Conservation (phyloP, 2,113 vertebrate species). For the Nanorana parkeri region DNA sequence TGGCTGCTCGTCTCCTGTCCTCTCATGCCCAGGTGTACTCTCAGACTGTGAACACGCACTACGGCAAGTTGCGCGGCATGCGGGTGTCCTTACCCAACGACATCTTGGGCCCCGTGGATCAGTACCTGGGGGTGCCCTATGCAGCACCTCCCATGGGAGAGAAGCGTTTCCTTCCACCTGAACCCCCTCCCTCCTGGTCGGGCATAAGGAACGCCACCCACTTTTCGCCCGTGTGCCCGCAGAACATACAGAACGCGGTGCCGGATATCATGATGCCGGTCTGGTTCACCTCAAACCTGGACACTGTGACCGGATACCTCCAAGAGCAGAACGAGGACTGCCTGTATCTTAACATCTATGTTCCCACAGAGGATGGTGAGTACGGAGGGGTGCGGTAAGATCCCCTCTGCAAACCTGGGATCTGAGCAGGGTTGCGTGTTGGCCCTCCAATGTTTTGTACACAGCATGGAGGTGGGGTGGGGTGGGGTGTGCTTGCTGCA, state of each 20-base stretch:
- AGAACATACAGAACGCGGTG: constrained; percentile 97
- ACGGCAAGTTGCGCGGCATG: constrained; percentile 92
- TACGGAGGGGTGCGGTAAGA: constrained; percentile 67
- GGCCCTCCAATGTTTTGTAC: constrained; percentile 77
- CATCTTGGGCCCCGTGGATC: constrained; percentile 96
- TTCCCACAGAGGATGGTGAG: constrained; percentile 99
- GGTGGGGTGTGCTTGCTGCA: constrained; percentile 82
- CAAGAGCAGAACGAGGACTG: constrained; percentile 99
- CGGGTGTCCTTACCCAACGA: constrained; percentile 92
- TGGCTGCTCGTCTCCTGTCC: constrained; percentile 75
- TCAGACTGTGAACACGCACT: constrained; percentile 97
- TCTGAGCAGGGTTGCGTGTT: background rate
- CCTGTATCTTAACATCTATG: constrained; percentile 98
- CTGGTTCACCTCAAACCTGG: constrained; percentile 99
- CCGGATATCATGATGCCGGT: constrained; percentile 99
- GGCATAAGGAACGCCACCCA: constrained; percentile 97
- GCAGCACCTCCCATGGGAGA: constrained; percentile 90
- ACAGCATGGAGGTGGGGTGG: constrained; percentile 76
- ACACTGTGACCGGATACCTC: constrained; percentile 97
- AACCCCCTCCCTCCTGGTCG: constrained; percentile 94
- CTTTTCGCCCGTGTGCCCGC: constrained; percentile 96
- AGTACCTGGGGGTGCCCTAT: constrained; percentile 88
- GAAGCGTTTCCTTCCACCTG: constrained; percentile 95
- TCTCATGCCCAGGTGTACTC: constrained; percentile 86
- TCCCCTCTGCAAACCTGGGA: constrained; percentile 36